phyloP scores from a whole-genome alignment of 2,797 vertebrate genomes.

The Acanthis flammea region DNA sequence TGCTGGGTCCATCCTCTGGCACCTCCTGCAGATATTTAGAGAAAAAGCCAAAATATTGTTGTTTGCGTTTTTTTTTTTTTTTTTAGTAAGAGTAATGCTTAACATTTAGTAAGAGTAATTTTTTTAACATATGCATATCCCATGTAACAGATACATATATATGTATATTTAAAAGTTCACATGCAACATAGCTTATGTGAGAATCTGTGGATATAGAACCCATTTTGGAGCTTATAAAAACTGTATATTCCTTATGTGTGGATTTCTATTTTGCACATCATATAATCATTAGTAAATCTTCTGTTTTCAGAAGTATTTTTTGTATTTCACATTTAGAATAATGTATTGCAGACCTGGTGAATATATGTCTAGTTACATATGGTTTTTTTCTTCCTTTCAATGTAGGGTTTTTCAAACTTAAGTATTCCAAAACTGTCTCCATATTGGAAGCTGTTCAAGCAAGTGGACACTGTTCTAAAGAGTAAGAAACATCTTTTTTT shows the following conservation, averaged over 20 bases:
- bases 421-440: conserved; percentile 3
- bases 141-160: not conserved
- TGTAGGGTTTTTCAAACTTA: not conserved
- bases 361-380: not conserved
- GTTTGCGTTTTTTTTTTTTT: not conserved
- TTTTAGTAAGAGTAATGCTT: not conserved
- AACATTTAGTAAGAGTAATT: not conserved
- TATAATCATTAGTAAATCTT: not conserved
- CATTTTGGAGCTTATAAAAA: not conserved
- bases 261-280: not conserved
- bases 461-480: not conserved
- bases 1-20: not conserved
- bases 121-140: not conserved
- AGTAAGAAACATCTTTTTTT: not conserved
- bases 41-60: not conserved
- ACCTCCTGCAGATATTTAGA: not conserved
- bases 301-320: not conserved
- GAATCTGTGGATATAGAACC: not conserved
- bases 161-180: not conserved
- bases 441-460: conserved; percentile 12
- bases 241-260: not conserved
- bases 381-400: not conserved
- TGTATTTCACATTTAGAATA: not conserved
- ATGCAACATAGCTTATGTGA: not conserved
- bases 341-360: not conserved